A percentile compares a stretch with the other conserved stretches of the same genome.
These are phyloP conservation scores for Gambusia yucatana DNA, from an alignment of 2,797 vertebrate species.

Conservation along the genomic window DNA sequence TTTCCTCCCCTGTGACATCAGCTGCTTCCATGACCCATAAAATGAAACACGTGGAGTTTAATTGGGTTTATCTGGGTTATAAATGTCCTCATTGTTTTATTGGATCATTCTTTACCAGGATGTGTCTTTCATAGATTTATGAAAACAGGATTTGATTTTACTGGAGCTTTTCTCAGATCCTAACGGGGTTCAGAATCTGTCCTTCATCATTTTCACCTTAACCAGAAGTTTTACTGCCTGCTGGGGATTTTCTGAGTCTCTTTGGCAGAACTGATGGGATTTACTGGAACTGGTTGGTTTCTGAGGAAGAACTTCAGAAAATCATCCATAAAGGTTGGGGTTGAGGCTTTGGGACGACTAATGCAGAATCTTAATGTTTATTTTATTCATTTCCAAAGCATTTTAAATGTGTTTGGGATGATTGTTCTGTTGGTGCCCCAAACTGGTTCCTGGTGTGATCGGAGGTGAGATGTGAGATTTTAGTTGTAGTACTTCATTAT, in stretches of 20 bases:
- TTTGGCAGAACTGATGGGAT: background rate
- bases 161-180: background rate
- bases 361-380: background rate
- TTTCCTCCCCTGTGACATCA: conserved; percentile 7
- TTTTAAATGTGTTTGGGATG: background rate
- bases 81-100: background rate
- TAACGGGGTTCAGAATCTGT: background rate
- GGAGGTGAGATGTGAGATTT: background rate
- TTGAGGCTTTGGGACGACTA: background rate
- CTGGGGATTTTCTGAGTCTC: background rate
- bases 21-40: conserved; percentile 9
- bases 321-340: background rate
- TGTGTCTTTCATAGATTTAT: background rate
- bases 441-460: background rate
- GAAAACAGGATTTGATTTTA: background rate
- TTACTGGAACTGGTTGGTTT: background rate
- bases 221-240: background rate
- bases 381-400: background rate
- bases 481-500: background rate
- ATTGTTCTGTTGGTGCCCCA: background rate
- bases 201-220: background rate
- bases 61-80: background rate
- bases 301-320: background rate
- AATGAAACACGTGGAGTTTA: background rate
- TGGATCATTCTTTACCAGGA: background rate